Base-by-base conservation (phyloP, 1,140 invertebrate genomes). In the Bombus waltoni region DNA sequence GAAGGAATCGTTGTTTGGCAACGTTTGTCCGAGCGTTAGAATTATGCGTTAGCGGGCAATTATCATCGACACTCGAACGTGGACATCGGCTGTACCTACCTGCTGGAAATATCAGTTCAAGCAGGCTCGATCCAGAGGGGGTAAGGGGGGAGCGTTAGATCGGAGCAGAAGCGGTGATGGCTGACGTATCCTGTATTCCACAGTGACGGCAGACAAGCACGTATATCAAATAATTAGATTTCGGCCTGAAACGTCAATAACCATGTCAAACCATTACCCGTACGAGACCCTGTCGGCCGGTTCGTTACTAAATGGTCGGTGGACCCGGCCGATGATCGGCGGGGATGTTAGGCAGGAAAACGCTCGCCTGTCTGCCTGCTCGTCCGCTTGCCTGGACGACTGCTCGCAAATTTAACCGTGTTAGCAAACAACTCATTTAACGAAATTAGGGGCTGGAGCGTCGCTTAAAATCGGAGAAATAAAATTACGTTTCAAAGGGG, bases 371-470 rank as follows among this genome's bases (percentile, higher is more conserved):
- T 87, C 85, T 77, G 87, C 62, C 83, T 71, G 79, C 73, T n/a
- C n/a, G 87, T 47, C 80, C 28, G 87, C 68, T 38, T 57, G 57
- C 71, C 68, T 42, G 83, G 89, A 82, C 85, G 91, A 77, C 81
- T 91, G 89, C 86, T 91, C 93, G 90, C 92, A 91, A 92, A 92
- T 94, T 94, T 95, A 95, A 95, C 93, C 90, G 89, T 94, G 93
- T 95, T 95, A 95, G 91, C 93, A 94, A 94, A 95, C 94, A 95
- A 95, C 95, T 95, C 94, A 93, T 94, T 95, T 95, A 95, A 95
- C 93, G 89, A 94, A 94, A 95, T 95, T 95, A 95, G 92, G 92
- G 92, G 92, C 88, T 90, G 89, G 91, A 93, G 91, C 92, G 92
- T 92, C 92, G 92, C 93, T 94, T 94, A 93, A 95, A 95, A 94